phyloP scores from a whole-genome alignment of 2,797 vertebrate species.

The Aphelocoma californica region DNA sequence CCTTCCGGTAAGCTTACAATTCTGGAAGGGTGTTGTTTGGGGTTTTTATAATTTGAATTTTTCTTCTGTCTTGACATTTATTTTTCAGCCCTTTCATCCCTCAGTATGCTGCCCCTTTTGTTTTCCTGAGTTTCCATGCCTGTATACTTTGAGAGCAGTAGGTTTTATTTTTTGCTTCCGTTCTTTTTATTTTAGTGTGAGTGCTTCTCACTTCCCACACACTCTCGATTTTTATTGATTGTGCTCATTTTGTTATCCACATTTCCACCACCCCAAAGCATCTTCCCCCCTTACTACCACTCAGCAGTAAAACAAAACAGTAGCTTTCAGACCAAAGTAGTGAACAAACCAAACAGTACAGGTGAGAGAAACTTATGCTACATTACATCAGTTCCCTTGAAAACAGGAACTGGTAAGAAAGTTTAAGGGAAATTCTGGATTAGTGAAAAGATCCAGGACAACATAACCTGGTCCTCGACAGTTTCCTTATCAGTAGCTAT shows the following conservation, averaged over 20 bases:
- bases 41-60: background rate
- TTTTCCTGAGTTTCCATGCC: background rate
- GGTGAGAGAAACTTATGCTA: background rate
- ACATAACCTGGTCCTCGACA: background rate
- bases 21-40: background rate
- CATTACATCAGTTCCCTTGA: background rate
- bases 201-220: background rate
- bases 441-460: background rate
- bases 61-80: background rate
- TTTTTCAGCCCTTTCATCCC: background rate
- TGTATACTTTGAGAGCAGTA: background rate
- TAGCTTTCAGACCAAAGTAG: background rate
- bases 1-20: background rate
- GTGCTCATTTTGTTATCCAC: background rate
- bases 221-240: background rate
- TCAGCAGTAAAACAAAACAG: background rate
- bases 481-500: background rate
- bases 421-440: background rate
- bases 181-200: background rate
- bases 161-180: background rate
- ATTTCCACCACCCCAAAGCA: background rate
- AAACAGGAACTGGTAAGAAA: background rate
- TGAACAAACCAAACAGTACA: background rate
- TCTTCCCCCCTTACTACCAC: background rate
- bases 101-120: background rate